Percentiles rank a stretch among this genome's conserved stretches.
Conservation (phyloP, 2,113 vertebrate genomes). For the Archilochus colubris region DNA sequence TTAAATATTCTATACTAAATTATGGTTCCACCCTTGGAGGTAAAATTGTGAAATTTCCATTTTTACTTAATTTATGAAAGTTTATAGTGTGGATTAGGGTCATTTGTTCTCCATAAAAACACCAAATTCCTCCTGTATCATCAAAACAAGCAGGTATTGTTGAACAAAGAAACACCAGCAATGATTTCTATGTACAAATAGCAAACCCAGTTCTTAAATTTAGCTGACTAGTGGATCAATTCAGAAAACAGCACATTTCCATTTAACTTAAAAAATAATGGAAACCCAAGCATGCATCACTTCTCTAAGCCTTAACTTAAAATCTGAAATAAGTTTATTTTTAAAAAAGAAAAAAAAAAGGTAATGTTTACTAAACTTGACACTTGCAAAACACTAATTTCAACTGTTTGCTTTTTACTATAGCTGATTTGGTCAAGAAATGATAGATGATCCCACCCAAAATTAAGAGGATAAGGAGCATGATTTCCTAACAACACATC, state of each 20-base stretch:
- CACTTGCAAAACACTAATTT: background rate
- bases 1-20: background rate
- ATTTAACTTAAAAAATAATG: background rate
- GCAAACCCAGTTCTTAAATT: background rate
- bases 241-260: background rate
- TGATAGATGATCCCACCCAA: background rate
- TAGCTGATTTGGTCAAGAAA: background rate
- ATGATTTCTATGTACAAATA: background rate
- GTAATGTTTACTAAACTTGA: background rate
- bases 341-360: background rate
- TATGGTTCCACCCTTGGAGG: background rate
- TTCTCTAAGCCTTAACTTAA: background rate
- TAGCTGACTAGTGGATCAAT: background rate
- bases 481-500: background rate
- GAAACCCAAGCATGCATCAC: accelerated
- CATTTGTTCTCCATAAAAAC: background rate
- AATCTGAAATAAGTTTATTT: background rate
- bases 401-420: background rate
- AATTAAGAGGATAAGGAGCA: background rate
- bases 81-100: background rate
- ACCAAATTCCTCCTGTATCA: background rate
- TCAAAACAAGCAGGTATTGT: background rate
- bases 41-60: background rate
- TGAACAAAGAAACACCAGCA: background rate
- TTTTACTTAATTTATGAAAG: background rate